phyloP scores from a whole-genome alignment of 2,113 vertebrate genomes.

The Ctenodactylus gundi region DNA sequence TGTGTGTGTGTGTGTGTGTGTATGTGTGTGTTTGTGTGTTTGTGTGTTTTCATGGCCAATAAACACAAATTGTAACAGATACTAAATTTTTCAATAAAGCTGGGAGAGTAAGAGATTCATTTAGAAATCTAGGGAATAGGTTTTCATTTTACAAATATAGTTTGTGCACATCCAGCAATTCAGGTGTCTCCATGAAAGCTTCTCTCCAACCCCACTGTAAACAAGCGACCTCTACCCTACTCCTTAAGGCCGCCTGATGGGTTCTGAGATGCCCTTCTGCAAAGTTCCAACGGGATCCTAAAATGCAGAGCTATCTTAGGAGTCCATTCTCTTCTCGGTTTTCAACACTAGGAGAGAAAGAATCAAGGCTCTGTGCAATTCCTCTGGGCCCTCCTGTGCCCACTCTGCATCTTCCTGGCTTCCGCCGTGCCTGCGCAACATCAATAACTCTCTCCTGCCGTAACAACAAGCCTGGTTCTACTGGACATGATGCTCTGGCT shows the following conservation, averaged over 20 bases:
- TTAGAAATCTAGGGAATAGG: constrained; percentile 73
- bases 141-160: constrained; percentile 61
- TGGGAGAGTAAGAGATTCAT: constrained; percentile 74
- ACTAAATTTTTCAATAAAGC: constrained; percentile 81
- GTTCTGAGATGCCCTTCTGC: background rate
- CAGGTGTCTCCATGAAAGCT: constrained; percentile 58
- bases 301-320: background rate
- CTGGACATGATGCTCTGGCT: background rate
- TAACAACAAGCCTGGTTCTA: background rate
- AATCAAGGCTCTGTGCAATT: background rate
- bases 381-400: background rate
- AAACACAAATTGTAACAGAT: constrained; percentile 67
- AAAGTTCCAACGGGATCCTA: background rate
- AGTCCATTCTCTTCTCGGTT: background rate
- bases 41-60: constrained; percentile 51
- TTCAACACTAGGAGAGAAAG: background rate
- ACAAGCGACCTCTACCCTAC: constrained; percentile 32
- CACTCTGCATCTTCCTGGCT: background rate
- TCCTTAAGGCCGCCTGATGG: background rate
- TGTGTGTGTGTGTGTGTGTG: too few species aligned
- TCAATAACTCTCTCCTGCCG: background rate
- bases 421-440: background rate
- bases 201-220: background rate
- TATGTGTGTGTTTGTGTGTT: constrained; percentile 15
- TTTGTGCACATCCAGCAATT: constrained; percentile 61